phyloP scores from a whole-genome alignment of 2,888 invertebrate genomes.

The Caenorhabditis panamensis region DNA sequence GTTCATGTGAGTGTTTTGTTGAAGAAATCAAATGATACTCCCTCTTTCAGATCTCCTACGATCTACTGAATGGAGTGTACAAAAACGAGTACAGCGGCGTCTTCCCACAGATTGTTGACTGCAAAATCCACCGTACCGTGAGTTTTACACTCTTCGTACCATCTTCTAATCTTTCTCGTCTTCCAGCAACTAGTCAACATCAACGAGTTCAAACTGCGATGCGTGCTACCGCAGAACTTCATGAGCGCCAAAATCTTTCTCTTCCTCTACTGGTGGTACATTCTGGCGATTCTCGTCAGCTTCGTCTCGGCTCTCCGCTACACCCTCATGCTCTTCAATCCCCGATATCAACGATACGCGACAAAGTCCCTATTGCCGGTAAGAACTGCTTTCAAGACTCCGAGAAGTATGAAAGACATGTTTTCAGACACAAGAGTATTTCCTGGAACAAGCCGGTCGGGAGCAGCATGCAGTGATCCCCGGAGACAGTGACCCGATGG shows the following conservation, averaged over 20 bases:
- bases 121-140: slow-evolving; percentile 30
- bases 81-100: slow-evolving; percentile 37
- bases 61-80: slow-evolving; percentile 40
- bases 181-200: slow-evolving; percentile 36
- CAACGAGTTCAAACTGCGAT: slow-evolving; percentile 42
- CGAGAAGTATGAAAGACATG: background rate
- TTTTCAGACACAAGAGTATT: slow-evolving; percentile 45
- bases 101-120: slow-evolving; percentile 48
- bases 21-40: background rate
- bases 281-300: slow-evolving; percentile 57
- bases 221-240: slow-evolving; percentile 67
- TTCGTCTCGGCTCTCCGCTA: slow-evolving; percentile 49
- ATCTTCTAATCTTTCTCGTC: background rate
- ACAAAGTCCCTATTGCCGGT: slow-evolving; percentile 50
- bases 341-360: slow-evolving; percentile 42
- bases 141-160: background rate
- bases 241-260: slow-evolving; percentile 67
- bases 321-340: slow-evolving; percentile 23
- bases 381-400: no score
- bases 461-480: background rate
- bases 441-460: slow-evolving; percentile 8
- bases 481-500: slow-evolving; percentile 25
- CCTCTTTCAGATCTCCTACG: slow-evolving; percentile 40
- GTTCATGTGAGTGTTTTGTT: slow-evolving; percentile 42
- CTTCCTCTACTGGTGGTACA: slow-evolving; percentile 68